A percentile compares a stretch with the other conserved stretches of the same genome.
Conservation (phyloP, 2,797 vertebrate species). For the Knipowitschia caucasica region DNA sequence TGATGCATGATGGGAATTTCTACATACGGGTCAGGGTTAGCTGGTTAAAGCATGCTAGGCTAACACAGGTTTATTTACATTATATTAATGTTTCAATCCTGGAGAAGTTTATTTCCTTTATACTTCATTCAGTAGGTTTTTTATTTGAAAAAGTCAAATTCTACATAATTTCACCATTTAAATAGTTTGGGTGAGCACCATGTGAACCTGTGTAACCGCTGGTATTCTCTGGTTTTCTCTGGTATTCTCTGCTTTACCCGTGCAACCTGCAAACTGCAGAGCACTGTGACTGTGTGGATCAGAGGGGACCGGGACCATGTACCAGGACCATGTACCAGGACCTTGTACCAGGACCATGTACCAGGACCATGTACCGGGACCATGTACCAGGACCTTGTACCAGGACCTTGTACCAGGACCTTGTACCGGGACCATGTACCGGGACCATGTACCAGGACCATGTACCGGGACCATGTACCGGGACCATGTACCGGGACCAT, state of each 20-base stretch:
- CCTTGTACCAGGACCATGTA: constrained; percentile 8
- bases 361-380: not conserved
- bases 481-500: no score
- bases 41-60: no score
- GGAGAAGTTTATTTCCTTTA: no score
- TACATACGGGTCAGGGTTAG: no score
- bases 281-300: constrained; percentile 27
- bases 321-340: constrained; percentile 16
- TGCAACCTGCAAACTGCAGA: constrained; percentile 6
- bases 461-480: no score
- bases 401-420: no score
- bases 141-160: not conserved
- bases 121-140: not conserved
- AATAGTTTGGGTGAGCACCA: not conserved
- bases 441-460: no score
- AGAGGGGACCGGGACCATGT: constrained; percentile 62
- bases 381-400: no score
- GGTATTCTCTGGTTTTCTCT: not conserved
- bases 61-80: no score
- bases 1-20: no score
- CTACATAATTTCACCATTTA: not conserved
- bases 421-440: no score
- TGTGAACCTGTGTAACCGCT: not conserved
- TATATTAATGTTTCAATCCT: no score
- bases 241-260: not conserved